Conservation (phyloP, 1,140 invertebrate genomes). For the Trichoplusia ni region DNA sequence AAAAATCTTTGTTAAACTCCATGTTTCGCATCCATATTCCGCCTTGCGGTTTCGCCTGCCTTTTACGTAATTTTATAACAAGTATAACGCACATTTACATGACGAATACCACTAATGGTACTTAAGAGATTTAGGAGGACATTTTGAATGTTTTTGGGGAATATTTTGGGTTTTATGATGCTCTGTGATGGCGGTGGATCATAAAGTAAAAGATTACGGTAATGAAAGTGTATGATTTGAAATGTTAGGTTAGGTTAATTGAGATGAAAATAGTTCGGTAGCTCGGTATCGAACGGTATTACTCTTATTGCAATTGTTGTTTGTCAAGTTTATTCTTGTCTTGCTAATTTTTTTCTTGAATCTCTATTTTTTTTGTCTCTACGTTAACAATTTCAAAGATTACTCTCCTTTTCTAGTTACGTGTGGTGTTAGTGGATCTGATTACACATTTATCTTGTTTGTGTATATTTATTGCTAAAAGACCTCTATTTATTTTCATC, state of each 20-base stretch:
- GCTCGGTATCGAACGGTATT: no score
- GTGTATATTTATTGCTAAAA: no score
- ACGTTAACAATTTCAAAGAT: no score
- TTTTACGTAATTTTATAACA: conserved; percentile 6
- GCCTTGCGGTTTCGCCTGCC: background rate
- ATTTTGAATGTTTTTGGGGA: conserved; percentile 20
- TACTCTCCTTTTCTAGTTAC: no score
- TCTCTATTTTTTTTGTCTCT: no score
- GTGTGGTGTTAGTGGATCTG: no score
- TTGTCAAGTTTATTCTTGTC: no score
- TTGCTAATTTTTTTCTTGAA: no score
- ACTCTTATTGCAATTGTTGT: no score
- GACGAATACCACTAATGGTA: background rate
- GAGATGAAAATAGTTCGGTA: no score
- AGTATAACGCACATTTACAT: conserved; percentile 15
- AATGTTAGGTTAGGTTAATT: background rate
- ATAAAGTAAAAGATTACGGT: conserved; percentile 2
- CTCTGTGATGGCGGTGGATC: background rate
- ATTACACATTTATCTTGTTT: no score
- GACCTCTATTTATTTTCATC: no score
- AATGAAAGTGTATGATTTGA: background rate
- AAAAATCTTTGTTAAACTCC: background rate
- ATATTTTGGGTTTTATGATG: conserved; percentile 8
- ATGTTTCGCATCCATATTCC: background rate
- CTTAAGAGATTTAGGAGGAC: conserved; percentile 25